phyloP scores from a whole-genome alignment of 2,113 vertebrate species.

The Himantopus leucocephalus region DNA sequence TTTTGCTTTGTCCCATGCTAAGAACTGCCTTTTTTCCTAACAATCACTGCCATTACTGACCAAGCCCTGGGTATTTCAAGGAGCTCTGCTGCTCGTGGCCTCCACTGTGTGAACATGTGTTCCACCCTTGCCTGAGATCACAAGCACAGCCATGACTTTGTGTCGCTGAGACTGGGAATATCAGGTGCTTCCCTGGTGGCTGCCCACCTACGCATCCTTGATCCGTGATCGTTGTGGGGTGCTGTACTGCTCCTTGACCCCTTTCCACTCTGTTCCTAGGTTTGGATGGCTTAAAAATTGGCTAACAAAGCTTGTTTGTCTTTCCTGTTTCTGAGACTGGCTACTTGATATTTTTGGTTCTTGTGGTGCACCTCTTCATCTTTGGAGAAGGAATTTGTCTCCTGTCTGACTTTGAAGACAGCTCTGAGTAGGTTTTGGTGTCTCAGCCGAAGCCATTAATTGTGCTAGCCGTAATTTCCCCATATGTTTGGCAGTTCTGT shows the following conservation, averaged over 20 bases:
- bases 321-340: not conserved
- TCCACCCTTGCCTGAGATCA: not conserved
- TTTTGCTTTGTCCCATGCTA: not conserved
- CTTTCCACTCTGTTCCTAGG: not conserved
- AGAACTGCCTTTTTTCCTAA: not conserved
- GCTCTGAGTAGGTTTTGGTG: slow-evolving; percentile 32
- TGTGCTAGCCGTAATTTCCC: slow-evolving; percentile 46
- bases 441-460: slow-evolving; percentile 40
- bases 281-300: not conserved
- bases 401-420: slow-evolving; percentile 26
- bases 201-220: not conserved
- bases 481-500: slow-evolving; percentile 52
- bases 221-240: rapidly evolving
- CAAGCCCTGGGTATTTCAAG: not conserved
- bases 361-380: not conserved
- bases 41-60: not conserved
- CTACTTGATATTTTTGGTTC: slow-evolving; percentile 3
- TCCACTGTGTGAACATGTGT: rapidly evolving
- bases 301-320: not conserved
- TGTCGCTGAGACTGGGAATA: not conserved
- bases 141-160: not conserved
- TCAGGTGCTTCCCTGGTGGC: not conserved
- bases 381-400: slow-evolving; percentile 18
- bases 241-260: not conserved
- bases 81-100: not conserved